Conservation (phyloP, 2,797 vertebrate species). For the Lithobates pipiens region DNA sequence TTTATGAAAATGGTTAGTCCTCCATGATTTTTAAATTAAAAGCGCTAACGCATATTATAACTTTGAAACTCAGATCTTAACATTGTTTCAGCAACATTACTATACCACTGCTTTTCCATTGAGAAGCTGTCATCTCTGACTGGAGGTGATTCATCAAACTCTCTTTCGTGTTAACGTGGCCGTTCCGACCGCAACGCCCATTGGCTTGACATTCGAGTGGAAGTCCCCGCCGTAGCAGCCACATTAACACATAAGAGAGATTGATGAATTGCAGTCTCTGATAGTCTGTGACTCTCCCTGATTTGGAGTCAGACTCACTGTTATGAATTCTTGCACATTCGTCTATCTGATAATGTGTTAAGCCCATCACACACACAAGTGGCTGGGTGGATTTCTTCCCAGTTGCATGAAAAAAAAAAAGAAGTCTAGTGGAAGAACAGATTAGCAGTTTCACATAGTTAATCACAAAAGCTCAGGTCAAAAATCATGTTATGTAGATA, state of each 20-base stretch:
- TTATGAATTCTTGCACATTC: conserved; percentile 46
- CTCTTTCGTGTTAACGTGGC: conserved; percentile 53
- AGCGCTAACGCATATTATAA: neutral
- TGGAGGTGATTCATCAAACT: conserved; percentile 56
- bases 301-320: conserved; percentile 51
- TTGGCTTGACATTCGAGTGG: conserved; percentile 54
- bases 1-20: no score
- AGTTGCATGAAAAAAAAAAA: conserved; percentile 47
- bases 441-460: conserved; percentile 64
- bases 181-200: conserved; percentile 48
- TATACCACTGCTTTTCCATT: conserved; percentile 38
- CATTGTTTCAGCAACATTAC: conserved; percentile 19
- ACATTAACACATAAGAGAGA: conserved; percentile 59
- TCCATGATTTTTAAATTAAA: neutral
- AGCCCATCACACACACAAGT: conserved; percentile 45
- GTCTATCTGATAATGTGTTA: conserved; percentile 53
- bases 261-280: conserved; percentile 56
- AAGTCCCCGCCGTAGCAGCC: conserved; percentile 50
- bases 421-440: conserved; percentile 34
- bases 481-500: conserved; percentile 75
- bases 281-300: conserved; percentile 56
- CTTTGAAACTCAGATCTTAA: conserved; percentile 3
- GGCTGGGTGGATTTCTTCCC: conserved; percentile 21
- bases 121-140: conserved; percentile 52
- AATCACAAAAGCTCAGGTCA: conserved; percentile 72